Base-by-base conservation (phyloP, 1,140 invertebrate genomes). In the Pomacea maculata region DNA sequence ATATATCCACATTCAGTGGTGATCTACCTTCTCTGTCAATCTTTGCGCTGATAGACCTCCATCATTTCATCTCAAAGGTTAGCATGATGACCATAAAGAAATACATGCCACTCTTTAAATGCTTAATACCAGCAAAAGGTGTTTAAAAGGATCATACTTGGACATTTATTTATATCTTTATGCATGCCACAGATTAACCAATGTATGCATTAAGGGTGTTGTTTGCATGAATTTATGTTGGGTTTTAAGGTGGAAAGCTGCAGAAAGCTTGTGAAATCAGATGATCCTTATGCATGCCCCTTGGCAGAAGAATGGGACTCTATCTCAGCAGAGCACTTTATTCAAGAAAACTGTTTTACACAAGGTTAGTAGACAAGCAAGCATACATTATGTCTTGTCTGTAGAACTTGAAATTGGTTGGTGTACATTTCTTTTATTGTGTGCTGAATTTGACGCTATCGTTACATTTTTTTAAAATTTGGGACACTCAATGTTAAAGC, bases 11-110 rank as follows among this genome's bases (percentile, higher is more conserved):
- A 21, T 92, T 90, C 82, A 85, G 67, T 67, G 86, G 86, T 34
- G 86, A 83, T 74, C 91, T 92, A 55, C 92, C 92, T 3, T 85
- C 88, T 29, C 77, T 92, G 17, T 90, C 91, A 19, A 64, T 89
- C 1, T 83, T 87, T 54, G 87, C 88, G 52, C 82, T 92, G 0
- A 68, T 92, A 61, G 91, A 92, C 75, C 81, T 92, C 7, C 85
- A 91, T 57, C 82, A 83, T 17, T 88, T 89, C 65, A 84, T 87
- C 65, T 85, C 82, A 75, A 87, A 86, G 85, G 88, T 89, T 67
- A 81, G 74, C 45, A 61, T 1, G 54, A 21, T 7, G 2, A 75
- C n/a, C 11, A 61, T 61, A 61, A 45, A 45, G 34, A 45, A 6
- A 45, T 45, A 45, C 34, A 4, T 45, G 6, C 3, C 34, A 45